phyloP scores from a whole-genome alignment of 2,113 vertebrate species.

The Clarias gariepinus region DNA sequence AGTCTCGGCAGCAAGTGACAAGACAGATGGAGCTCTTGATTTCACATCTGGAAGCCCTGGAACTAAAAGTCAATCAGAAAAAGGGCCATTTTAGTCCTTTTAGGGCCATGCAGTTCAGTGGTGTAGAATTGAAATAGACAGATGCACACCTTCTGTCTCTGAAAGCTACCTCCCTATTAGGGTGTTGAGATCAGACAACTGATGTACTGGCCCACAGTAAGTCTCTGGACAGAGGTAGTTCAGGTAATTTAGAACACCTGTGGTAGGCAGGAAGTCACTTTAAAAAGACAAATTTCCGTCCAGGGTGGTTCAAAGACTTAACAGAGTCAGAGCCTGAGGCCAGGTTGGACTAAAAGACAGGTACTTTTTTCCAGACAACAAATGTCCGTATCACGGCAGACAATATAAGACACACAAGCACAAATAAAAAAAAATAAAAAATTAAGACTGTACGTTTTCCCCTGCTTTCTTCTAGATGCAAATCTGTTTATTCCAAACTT shows the following conservation, averaged over 20 bases:
- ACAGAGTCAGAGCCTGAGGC: background rate
- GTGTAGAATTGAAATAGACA: background rate
- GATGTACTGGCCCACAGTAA: background rate
- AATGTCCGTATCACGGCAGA: no score
- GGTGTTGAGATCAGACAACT: background rate
- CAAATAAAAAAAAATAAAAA: no score
- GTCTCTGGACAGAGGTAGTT: background rate
- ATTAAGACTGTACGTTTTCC: no score
- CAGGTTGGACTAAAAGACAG: background rate
- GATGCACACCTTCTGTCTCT: background rate
- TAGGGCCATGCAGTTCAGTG: background rate
- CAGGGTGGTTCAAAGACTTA: background rate
- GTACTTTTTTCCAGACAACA: no score
- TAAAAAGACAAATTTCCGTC: background rate
- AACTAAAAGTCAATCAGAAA: background rate
- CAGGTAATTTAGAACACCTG: background rate
- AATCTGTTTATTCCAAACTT: background rate
- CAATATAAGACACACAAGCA: no score
- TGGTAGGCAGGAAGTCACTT: background rate
- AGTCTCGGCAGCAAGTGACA: background rate
- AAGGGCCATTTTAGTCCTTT: background rate
- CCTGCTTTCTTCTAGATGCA: background rate
- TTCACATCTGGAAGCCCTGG: slow-evolving; percentile 2
- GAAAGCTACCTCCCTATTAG: background rate
- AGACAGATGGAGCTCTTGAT: background rate